phyloP scores from a whole-genome alignment of 2,113 vertebrate species.

The Brienomyrus longianalis region DNA sequence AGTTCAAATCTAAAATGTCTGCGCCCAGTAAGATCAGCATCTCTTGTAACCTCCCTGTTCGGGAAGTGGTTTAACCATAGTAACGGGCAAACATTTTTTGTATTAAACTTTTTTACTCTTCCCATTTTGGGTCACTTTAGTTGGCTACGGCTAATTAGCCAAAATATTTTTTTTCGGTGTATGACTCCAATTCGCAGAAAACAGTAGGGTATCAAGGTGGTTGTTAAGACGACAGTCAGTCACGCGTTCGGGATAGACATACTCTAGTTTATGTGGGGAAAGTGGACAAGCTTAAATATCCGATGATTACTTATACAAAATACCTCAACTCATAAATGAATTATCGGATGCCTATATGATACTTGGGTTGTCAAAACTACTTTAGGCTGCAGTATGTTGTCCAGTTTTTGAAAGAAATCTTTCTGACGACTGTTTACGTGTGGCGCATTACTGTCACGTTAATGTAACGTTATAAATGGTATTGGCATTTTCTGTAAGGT shows the following conservation, averaged over 20 bases:
- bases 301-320: background rate
- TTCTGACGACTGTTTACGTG: background rate
- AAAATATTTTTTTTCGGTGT: background rate
- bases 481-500: constrained; percentile 15
- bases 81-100: background rate
- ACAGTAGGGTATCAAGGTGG: background rate
- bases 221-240: background rate
- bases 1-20: constrained; percentile 36
- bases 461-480: background rate
- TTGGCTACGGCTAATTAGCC: background rate
- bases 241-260: background rate
- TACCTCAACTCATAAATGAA: background rate
- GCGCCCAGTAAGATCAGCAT: constrained; percentile 25
- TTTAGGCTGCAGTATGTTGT: background rate
- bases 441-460: background rate
- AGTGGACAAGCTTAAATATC: background rate
- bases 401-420: background rate
- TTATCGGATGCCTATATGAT: background rate
- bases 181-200: background rate
- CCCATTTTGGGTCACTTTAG: background rate
- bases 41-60: background rate
- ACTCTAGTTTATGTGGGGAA: background rate
- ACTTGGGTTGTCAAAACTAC: background rate
- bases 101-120: background rate
- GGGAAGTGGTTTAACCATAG: background rate